phyloP scores from a whole-genome alignment of 1,140 invertebrate genomes.

The Globodera rostochiensis region DNA sequence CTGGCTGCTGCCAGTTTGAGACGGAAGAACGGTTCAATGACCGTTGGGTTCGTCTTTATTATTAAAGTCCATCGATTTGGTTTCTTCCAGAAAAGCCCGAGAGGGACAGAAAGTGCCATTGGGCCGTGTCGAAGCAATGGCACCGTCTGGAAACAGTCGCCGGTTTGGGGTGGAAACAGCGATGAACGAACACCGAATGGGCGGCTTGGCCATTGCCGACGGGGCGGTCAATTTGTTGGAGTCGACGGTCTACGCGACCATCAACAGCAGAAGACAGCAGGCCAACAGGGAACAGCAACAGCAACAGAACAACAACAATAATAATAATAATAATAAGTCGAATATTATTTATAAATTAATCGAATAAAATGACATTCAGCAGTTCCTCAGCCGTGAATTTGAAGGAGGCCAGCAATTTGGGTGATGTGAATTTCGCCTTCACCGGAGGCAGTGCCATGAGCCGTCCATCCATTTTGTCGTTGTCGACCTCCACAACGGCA shows the following conservation, averaged over 20 bases:
- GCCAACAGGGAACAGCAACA: not conserved
- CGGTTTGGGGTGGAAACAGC: not conserved
- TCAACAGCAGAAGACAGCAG: conserved; percentile 15
- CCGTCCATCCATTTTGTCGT: not conserved
- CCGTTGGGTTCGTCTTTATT: not conserved
- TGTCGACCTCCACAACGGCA: not conserved
- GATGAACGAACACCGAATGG: conserved; percentile 5
- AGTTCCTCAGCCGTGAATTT: no score
- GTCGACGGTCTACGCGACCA: conserved; percentile 24
- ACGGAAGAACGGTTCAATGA: not conserved
- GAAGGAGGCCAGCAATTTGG: not conserved
- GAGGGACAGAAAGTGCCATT: conserved; percentile 11
- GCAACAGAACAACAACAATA: not conserved
- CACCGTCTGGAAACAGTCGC: not conserved
- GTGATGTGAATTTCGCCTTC: not conserved
- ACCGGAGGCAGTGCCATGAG: not conserved
- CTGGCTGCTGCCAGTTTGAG: not conserved
- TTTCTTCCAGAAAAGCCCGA: not conserved
- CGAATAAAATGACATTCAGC: no score
- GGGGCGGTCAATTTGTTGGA: conserved; percentile 18
- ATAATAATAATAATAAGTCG: no score
- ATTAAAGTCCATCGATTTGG: not conserved
- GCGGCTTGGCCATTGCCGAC: not conserved
- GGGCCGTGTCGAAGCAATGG: not conserved
- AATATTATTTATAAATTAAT: no score